phyloP scores from a whole-genome alignment of 2,888 invertebrate genomes.

The Hydrotaea cyrtoneurina region DNA sequence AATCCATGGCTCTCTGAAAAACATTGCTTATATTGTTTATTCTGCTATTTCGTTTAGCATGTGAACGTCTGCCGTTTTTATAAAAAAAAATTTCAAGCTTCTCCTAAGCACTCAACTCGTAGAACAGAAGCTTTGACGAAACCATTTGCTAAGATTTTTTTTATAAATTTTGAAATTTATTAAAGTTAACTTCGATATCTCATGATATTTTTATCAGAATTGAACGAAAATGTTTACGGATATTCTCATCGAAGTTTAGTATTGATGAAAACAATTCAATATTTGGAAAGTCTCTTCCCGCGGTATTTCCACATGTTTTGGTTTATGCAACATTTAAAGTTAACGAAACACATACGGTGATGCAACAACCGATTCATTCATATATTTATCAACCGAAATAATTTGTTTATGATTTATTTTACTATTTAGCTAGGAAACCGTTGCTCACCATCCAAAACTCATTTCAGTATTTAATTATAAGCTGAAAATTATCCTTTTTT shows the following conservation, averaged over 20 bases:
- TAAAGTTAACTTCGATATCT: conserved; percentile 23
- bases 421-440: too few relatives aligned
- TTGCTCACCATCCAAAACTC: too few relatives aligned
- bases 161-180: neutral
- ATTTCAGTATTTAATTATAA: too few relatives aligned
- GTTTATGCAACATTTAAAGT: too few relatives aligned
- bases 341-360: too few relatives aligned
- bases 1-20: too few relatives aligned
- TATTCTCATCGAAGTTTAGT: neutral
- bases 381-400: too few relatives aligned
- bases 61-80: conserved; percentile 28
- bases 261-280: conserved; percentile 35
- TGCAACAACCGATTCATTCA: too few relatives aligned
- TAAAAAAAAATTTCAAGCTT: conserved; percentile 42
- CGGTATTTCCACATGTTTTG: conserved; percentile 43
- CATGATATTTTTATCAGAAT: conserved; percentile 12
- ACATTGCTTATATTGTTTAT: conserved; percentile 32
- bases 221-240: neutral
- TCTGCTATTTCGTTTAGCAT: conserved; percentile 24
- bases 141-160: conserved; percentile 33
- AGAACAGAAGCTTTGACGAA: neutral
- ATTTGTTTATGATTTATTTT: too few relatives aligned
- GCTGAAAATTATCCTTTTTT: too few relatives aligned
- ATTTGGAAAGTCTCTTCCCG: conserved; percentile 40
- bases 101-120: conserved; percentile 14